A percentile compares a stretch with the other conserved stretches of the same genome.
These are phyloP conservation scores for Sarcophaga subvicina DNA, from an alignment of 2,888 invertebrate species.

Conservation along the genomic window DNA sequence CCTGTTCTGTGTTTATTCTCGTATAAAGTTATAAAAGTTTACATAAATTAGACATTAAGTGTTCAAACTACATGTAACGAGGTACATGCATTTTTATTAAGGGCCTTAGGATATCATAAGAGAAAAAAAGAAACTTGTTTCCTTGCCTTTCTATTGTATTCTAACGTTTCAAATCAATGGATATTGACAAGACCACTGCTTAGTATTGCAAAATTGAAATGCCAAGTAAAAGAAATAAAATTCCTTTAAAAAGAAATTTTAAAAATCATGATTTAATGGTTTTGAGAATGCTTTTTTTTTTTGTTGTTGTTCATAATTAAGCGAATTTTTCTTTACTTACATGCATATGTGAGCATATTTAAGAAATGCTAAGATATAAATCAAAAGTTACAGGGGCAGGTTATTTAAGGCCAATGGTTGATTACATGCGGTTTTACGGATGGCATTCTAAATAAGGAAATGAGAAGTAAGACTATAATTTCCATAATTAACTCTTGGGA, in stretches of 20 bases:
- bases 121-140: slow-evolving; percentile 5
- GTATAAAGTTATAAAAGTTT: slow-evolving; percentile 52
- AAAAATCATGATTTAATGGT: background rate
- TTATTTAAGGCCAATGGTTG: too few relatives aligned
- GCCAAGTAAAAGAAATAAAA: too few relatives aligned
- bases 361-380: background rate
- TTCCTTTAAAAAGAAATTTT: background rate
- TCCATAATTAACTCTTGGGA: slow-evolving; percentile 61
- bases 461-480: slow-evolving; percentile 54
- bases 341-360: background rate
- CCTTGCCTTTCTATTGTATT: background rate
- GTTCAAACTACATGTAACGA: background rate
- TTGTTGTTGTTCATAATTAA: background rate
- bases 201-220: too few relatives aligned
- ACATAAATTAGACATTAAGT: slow-evolving; percentile 56
- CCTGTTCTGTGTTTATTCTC: background rate
- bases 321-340: background rate
- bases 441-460: slow-evolving; percentile 53
- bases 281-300: background rate
- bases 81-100: background rate
- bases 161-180: background rate
- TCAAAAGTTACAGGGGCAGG: background rate
- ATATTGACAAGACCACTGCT: background rate
- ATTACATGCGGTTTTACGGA: too few relatives aligned
- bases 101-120: slow-evolving; percentile 29